Conservation (phyloP, 2,113 vertebrate species). For the Mesocricetus auratus region DNA sequence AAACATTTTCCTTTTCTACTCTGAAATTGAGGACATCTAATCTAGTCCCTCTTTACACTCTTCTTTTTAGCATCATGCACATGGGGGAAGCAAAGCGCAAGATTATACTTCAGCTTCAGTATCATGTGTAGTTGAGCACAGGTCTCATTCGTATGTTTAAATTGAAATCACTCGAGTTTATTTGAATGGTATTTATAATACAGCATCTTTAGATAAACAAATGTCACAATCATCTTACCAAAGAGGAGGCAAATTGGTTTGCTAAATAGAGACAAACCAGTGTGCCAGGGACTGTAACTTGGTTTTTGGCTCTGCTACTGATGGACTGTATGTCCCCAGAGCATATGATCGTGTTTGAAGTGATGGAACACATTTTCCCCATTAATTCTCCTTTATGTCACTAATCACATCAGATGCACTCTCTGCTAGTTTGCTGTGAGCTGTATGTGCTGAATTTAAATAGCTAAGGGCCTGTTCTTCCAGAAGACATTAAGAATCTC, state of each 20-base stretch:
- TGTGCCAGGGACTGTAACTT: neutral
- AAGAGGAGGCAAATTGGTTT: constrained; percentile 48
- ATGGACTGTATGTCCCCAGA: constrained; percentile 31
- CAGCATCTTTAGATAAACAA: constrained; percentile 55
- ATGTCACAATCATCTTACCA: constrained; percentile 47
- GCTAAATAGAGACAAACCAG: constrained; percentile 68
- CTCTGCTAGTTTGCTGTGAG: constrained; percentile 30
- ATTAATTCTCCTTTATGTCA: constrained; percentile 62
- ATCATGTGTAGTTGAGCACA: constrained; percentile 37
- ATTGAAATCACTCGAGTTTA: constrained; percentile 60
- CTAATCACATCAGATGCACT: constrained; percentile 50
- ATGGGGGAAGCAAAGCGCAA: constrained; percentile 47
- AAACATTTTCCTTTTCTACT: constrained; percentile 32
- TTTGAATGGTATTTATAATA: constrained; percentile 63
- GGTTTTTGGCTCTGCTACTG: constrained; percentile 51
- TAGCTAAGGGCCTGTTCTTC: constrained; percentile 46
- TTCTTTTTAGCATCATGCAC: constrained; percentile 37
- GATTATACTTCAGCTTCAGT: constrained; percentile 48
- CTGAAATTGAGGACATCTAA: constrained; percentile 36
- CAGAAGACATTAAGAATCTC: constrained; percentile 23
- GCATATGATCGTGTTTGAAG: constrained; percentile 52
- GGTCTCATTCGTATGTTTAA: constrained; percentile 64
- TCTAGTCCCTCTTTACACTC: constrained; percentile 1
- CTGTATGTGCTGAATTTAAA: constrained; percentile 66
- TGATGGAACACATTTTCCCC: constrained; percentile 28